Evolutionary conservation across 2,113 vertebrate species (phyloP).

Genomic region (Cavia aperea): DNA sequence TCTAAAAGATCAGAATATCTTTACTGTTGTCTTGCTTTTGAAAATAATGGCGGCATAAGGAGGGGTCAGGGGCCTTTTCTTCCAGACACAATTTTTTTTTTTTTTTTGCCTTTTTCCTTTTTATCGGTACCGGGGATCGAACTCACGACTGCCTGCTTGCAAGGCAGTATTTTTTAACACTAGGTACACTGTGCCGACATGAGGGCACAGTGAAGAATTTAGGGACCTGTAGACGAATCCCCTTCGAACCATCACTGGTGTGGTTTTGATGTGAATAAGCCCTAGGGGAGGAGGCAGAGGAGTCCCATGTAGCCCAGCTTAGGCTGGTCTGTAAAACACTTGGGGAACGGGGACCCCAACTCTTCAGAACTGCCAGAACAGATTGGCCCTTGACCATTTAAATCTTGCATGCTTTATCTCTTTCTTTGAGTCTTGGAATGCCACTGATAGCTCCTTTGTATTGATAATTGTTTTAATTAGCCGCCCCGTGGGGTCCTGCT

Average conservation of each 20-base stretch:
- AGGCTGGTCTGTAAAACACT: neutral
- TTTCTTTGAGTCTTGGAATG: slow-evolving; percentile 82
- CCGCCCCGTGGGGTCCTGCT: slow-evolving; percentile 78
- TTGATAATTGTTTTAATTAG: slow-evolving; percentile 96
- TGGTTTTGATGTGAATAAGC: neutral
- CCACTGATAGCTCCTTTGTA: slow-evolving; percentile 85
- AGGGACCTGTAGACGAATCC: no score
- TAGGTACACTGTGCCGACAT: neutral
- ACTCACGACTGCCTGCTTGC: no score
- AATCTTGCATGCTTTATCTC: slow-evolving; percentile 80
- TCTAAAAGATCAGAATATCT: neutral
- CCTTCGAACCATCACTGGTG: neutral
- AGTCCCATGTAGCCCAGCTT: neutral
- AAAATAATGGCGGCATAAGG: neutral
- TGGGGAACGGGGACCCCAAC: neutral
- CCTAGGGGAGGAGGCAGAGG: neutral
- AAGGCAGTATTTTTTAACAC: neutral
- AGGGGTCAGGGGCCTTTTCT: neutral
- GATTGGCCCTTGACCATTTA: slow-evolving; percentile 73
- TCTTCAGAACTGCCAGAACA: slow-evolving; percentile 66
- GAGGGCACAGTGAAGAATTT: neutral
- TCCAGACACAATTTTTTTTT: neutral
- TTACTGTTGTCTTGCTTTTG: slow-evolving; percentile 16
- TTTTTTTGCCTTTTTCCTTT: no score
- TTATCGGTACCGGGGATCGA: no score